phyloP scores from a whole-genome alignment of 35 echinoderm and acorn worm genomes.

The Ptychodera flava region DNA sequence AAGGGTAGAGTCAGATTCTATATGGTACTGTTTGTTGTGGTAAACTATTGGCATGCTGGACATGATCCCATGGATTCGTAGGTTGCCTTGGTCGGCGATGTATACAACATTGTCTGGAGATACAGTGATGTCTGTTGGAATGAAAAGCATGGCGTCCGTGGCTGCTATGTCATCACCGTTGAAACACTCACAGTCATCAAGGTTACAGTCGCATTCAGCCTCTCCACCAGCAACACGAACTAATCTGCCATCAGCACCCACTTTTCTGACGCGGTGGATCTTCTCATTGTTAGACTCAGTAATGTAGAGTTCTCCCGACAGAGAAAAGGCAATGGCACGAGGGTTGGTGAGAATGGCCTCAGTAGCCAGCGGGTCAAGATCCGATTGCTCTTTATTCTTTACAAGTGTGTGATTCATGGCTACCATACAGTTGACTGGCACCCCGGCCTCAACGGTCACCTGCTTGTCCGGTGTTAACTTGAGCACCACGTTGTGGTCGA shows the following conservation, averaged over 20 bases:
- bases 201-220: constrained; percentile 57
- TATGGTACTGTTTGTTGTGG: background rate
- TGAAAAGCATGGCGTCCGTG: constrained; percentile 54
- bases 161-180: constrained; percentile 54
- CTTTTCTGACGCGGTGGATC: constrained; percentile 60
- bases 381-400: background rate
- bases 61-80: constrained; percentile 60
- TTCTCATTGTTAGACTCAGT: constrained; percentile 60
- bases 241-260: constrained; percentile 69
- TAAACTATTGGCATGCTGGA: background rate
- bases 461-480: constrained; percentile 45
- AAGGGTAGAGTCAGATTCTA: background rate
- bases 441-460: constrained; percentile 73
- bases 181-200: constrained; percentile 64
- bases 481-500: constrained; percentile 72
- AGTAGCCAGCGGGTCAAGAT: constrained; percentile 5
- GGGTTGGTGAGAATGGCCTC: constrained; percentile 49
- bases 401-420: background rate
- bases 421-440: constrained; percentile 62
- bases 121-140: constrained; percentile 61
- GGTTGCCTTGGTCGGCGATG: constrained; percentile 86
- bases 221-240: constrained; percentile 56
- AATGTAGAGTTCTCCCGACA: constrained; percentile 62
- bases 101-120: constrained; percentile 34
- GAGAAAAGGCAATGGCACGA: constrained; percentile 63